Base-by-base conservation (phyloP, 2,797 vertebrate genomes). In the Neosalanx taihuensis region DNA sequence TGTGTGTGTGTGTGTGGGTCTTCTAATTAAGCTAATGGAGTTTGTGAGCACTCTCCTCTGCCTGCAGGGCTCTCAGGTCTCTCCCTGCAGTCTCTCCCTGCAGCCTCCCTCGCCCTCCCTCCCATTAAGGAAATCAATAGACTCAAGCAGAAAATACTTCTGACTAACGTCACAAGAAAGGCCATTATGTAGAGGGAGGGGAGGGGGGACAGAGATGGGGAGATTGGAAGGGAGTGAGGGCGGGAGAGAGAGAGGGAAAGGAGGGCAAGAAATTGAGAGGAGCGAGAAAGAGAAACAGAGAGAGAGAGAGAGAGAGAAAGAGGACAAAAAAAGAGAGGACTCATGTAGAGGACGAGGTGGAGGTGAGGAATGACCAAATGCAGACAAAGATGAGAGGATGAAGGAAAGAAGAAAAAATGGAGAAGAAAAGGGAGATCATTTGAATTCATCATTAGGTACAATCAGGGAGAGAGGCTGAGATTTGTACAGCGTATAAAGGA, bases 21-120 rank as follows among this genome's bases (percentile, higher is more conserved):
- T 86, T 85, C 84, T 91, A 90, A 92, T 90, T 91, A 92, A 90
- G 88, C 89, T 92, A 92, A 92, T 92, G 91, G 89, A 90, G 85
- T 89, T 79, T 56, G 78, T 75, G 85, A 67, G 58, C 84, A 80
- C 84, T 86, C 73, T 85, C 63, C 58, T 72, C 82, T 83, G 83
- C 66, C 76, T 15, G 82, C 83, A 77, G 80, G 77, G 81, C 80
- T 76, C 75, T 72, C 75, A 9, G 15, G 60, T 80, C 74, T 72
- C 79, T 73, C 71, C 51, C 58, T 26, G 20, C 58, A 20, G 53
- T 12, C 51, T 29, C 20, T n/a, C 76, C 79, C 82, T 83, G 73
- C 59, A 31, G 17, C 81, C 75, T 72, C 78, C 76, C 72, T 53
- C 84, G 79, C 37, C 57, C 74, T 77, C 83, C 74, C 84, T 71